phyloP scores from a whole-genome alignment of 2,888 invertebrate species.

The Strigamia maritima region DNA sequence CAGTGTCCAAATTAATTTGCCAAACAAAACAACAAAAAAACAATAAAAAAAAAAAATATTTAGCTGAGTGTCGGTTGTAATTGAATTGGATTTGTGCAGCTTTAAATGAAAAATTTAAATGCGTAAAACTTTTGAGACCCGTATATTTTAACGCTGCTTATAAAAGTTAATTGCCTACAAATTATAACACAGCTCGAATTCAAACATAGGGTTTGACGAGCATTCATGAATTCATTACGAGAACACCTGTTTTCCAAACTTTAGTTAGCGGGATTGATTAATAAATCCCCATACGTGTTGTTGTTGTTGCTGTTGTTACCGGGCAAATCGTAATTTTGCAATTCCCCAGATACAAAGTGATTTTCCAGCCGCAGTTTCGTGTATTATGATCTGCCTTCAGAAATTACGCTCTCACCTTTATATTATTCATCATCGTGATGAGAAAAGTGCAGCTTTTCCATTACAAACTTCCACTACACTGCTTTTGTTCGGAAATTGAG shows the following conservation, averaged over 20 bases:
- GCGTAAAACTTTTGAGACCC: neutral
- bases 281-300: neutral
- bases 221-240: neutral
- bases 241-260: slow-evolving; percentile 1
- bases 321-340: neutral
- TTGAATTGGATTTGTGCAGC: neutral
- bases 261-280: neutral
- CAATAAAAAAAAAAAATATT: too few relatives aligned
- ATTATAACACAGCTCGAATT: neutral
- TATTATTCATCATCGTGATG: slow-evolving; percentile 2
- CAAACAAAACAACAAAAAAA: too few relatives aligned
- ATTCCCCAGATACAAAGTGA: slow-evolving; percentile 4
- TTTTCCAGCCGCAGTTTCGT: neutral
- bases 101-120: neutral
- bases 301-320: too few relatives aligned
- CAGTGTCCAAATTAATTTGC: neutral
- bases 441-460: slow-evolving; percentile 5
- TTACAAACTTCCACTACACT: neutral
- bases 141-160: neutral
- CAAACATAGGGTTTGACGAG: neutral
- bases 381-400: neutral
- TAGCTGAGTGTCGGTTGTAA: neutral
- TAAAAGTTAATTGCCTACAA: neutral
- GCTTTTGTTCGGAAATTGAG: neutral
- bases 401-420: neutral